These are phyloP conservation scores for Trinorchestia longiramus DNA, from an alignment of 1,140 invertebrate species.

Conservation along the genomic window DNA sequence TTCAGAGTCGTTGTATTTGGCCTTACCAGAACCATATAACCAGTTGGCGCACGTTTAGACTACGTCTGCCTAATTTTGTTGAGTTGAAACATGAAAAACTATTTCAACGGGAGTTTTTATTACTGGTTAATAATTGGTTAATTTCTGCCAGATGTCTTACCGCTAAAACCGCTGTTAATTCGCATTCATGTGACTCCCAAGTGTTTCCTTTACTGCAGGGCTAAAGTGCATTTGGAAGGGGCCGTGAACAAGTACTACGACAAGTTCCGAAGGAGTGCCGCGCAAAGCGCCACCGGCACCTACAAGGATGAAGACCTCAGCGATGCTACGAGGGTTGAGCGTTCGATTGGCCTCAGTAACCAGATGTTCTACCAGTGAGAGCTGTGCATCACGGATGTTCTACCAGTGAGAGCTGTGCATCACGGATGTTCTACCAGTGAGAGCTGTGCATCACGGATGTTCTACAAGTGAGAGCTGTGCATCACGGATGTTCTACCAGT, in stretches of 20 bases:
- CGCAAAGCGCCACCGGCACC: not conserved
- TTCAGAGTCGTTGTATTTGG: too few species aligned
- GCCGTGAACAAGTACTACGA: not conserved
- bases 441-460: too few species aligned
- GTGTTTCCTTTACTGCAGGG: not conserved
- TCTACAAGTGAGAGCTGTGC: too few species aligned
- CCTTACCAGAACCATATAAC: too few species aligned
- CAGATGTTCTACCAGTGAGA: constrained; percentile 29
- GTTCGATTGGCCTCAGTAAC: not conserved
- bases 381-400: too few species aligned
- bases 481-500: too few species aligned
- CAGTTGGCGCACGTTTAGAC: too few species aligned
- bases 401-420: too few species aligned
- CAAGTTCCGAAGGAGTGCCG: not conserved
- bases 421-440: too few species aligned
- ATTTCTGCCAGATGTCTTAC: not conserved
- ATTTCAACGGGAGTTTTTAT: too few species aligned
- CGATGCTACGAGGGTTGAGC: not conserved
- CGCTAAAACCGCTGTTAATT: not conserved
- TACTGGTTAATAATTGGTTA: not conserved
- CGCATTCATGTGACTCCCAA: not conserved
- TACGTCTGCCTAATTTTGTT: not conserved
- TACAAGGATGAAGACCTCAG: not conserved
- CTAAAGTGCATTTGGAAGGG: constrained; percentile 1
- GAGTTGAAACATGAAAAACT: not conserved